Conservation (phyloP, 2,113 vertebrate genomes). For the Arothron firmamentum region DNA sequence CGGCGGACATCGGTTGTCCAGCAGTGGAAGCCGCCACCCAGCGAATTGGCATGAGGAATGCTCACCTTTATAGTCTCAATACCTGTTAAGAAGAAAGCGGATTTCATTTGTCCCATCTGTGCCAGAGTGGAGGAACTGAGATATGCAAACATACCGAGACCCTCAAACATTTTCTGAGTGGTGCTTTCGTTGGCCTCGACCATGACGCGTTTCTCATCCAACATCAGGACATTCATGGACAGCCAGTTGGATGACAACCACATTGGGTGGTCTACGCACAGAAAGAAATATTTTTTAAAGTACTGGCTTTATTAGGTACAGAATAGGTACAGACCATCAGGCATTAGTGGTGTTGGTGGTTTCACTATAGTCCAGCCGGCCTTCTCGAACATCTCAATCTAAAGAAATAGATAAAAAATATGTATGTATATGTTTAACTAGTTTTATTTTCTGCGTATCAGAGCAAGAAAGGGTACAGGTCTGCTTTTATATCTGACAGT, state of each 20-base stretch:
- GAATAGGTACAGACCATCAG: conserved; percentile 79
- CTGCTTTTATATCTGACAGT: conserved; percentile 39
- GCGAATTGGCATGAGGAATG: conserved; percentile 94
- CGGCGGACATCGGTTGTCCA: conserved; percentile 97
- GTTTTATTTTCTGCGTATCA: not conserved
- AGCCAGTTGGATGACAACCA: conserved; percentile 99
- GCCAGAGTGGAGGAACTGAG: not conserved
- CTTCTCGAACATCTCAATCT: conserved; percentile 97
- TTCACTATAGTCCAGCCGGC: conserved; percentile 91
- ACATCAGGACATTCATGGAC: conserved; percentile 98
- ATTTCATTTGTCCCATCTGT: not conserved
- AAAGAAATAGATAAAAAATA: conserved; percentile 13
- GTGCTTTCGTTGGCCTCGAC: conserved; percentile 89
- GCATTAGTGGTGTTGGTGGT: conserved; percentile 89
- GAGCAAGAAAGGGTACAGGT: conserved; percentile 1
- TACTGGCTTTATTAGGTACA: not conserved
- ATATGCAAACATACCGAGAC: conserved; percentile 80
- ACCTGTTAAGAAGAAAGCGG: conserved; percentile 70
- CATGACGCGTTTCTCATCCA: conserved; percentile 97
- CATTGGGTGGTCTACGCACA: conserved; percentile 85
- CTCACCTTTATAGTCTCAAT: conserved; percentile 89
- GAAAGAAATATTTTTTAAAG: not conserved
- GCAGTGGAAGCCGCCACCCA: conserved; percentile 98
- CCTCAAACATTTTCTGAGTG: conserved; percentile 97
- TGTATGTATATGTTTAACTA: too few relatives aligned